These are phyloP conservation scores for Bombus sibiricus DNA, from an alignment of 1,140 invertebrate genomes.

Conservation along the genomic window DNA sequence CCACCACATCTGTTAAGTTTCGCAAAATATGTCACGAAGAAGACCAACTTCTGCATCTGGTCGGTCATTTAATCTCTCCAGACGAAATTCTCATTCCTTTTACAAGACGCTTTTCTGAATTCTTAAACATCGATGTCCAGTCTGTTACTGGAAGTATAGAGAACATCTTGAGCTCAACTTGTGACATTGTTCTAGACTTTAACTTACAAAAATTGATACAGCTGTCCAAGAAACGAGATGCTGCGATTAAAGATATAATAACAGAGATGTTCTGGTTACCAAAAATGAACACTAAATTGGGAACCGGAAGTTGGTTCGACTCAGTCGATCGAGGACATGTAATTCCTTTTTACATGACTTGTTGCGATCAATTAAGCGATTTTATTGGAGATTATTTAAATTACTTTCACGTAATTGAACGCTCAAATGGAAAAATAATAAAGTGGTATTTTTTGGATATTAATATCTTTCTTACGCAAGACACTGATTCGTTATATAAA, in stretches of 20 bases:
- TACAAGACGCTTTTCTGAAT: neutral
- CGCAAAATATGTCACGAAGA: neutral
- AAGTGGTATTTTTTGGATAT: neutral
- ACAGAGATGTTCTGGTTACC: neutral
- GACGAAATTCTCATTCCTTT: neutral
- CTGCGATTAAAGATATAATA: neutral
- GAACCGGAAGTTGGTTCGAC: neutral
- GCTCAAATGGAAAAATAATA: neutral
- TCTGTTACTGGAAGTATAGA: neutral
- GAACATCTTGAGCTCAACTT: neutral
- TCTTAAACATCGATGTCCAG: neutral
- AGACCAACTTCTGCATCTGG: accelerated
- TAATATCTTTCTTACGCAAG: accelerated
- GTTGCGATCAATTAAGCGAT: too few relatives aligned
- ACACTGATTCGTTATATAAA: neutral
- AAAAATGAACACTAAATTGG: neutral
- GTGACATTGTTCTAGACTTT: neutral
- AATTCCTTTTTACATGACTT: neutral
- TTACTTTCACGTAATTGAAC: neutral
- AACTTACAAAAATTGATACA: neutral
- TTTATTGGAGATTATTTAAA: neutral
- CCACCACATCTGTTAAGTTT: neutral
- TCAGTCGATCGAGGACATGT: neutral
- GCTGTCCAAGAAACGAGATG: neutral
- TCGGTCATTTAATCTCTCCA: neutral